Conservation (phyloP, 2,113 vertebrate species). For the Cephalopterus ornatus region DNA sequence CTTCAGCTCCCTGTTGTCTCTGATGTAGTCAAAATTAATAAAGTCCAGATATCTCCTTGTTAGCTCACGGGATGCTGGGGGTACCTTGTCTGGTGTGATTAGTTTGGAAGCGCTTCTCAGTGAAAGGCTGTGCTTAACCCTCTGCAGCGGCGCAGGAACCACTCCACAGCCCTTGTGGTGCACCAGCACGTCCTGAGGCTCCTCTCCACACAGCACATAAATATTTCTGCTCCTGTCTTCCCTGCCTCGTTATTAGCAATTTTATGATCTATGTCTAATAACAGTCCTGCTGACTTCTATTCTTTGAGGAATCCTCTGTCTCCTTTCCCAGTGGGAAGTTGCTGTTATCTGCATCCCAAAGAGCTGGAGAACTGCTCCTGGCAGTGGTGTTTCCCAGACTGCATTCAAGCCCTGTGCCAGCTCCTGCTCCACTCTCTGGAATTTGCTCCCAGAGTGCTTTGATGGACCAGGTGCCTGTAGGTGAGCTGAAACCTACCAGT, state of each 20-base stretch:
- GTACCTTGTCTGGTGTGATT: not conserved
- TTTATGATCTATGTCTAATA: slow-evolving; percentile 12
- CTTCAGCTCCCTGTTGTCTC: not conserved
- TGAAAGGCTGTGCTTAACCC: not conserved
- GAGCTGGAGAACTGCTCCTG: not conserved
- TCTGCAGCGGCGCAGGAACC: not conserved
- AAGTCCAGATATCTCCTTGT: not conserved
- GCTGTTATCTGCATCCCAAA: not conserved
- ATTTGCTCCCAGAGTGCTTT: not conserved
- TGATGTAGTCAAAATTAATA: not conserved
- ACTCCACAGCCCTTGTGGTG: rapidly evolving
- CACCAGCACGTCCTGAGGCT: not conserved
- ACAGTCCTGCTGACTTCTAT: not conserved
- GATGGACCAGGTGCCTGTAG: not conserved
- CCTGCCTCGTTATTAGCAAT: slow-evolving; percentile 9
- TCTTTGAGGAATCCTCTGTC: not conserved
- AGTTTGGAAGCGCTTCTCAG: not conserved
- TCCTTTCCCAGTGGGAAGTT: not conserved
- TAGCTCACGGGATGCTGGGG: not conserved
- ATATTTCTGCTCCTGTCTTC: slow-evolving; percentile 5
- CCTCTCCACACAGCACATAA: not conserved
- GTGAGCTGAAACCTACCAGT: not conserved
- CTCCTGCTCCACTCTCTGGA: not conserved
- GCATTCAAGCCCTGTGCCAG: rapidly evolving
- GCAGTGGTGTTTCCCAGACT: not conserved